phyloP scores from a whole-genome alignment of 2,797 vertebrate genomes.

The Myripristis jacobus region DNA sequence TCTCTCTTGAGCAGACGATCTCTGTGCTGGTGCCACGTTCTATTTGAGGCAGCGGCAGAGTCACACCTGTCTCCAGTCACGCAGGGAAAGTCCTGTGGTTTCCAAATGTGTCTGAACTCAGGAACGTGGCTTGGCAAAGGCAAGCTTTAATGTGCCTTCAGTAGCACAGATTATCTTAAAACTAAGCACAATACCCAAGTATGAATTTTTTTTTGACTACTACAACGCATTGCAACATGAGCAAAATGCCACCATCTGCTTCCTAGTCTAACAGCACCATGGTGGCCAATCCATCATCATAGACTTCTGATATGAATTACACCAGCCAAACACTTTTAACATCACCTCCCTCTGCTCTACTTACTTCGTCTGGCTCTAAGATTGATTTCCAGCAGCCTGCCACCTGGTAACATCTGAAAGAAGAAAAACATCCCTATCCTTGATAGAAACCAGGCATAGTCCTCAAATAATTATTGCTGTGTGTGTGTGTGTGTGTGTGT shows the following conservation, averaged over 20 bases:
- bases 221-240: constrained; percentile 1
- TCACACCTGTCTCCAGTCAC: constrained; percentile 66
- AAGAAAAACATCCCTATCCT: background rate
- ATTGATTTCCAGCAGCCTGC: constrained; percentile 39
- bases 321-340: constrained; percentile 35
- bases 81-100: constrained; percentile 22
- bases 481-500: background rate
- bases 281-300: constrained; percentile 37
- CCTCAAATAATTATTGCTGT: constrained; percentile 20
- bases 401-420: constrained; percentile 17
- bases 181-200: background rate
- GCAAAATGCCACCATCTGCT: background rate
- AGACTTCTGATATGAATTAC: constrained; percentile 21
- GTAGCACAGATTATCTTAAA: background rate
- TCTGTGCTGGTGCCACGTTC: constrained; percentile 34
- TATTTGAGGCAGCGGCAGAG: constrained; percentile 66
- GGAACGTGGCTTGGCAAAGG: background rate
- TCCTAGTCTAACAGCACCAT: constrained; percentile 22
- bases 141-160: background rate
- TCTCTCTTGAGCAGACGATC: constrained; percentile 36
- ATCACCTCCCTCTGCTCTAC: constrained; percentile 12
- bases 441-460: constrained; percentile 29
- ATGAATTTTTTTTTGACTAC: background rate
- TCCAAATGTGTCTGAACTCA: background rate
- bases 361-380: constrained; percentile 24